phyloP scores from a whole-genome alignment of 2,113 vertebrate genomes.

The Phainopepla nitens region DNA sequence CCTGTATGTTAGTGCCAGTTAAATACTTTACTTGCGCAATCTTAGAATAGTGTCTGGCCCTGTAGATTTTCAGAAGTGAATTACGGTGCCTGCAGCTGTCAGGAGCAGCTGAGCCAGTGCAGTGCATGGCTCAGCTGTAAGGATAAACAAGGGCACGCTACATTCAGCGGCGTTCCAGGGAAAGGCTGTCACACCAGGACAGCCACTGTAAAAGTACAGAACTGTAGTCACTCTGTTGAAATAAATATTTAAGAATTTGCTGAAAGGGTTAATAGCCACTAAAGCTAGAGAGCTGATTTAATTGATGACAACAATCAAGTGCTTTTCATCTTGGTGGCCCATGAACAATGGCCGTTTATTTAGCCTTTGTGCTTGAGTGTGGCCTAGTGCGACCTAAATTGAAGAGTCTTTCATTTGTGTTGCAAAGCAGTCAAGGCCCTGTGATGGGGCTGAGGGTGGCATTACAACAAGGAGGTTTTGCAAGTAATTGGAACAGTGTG shows the following conservation, averaged over 20 bases:
- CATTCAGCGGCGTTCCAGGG: not conserved
- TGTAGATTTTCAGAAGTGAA: not conserved
- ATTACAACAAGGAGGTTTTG: conserved; percentile 15
- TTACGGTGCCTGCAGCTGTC: not conserved
- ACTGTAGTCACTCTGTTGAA: not conserved
- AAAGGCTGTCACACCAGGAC: not conserved
- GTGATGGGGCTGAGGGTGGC: conserved; percentile 10
- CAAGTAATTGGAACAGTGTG: conserved; percentile 24
- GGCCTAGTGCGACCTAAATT: conserved; percentile 42
- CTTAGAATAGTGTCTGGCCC: not conserved
- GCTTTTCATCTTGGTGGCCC: conserved; percentile 53
- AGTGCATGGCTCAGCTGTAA: not conserved
- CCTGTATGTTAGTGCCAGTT: not conserved
- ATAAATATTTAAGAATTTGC: conserved; percentile 42
- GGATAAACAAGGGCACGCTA: not conserved
- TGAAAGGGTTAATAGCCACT: conserved; percentile 42
- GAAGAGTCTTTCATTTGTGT: conserved; percentile 51
- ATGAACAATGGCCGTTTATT: conserved; percentile 53
- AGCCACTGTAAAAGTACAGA: not conserved
- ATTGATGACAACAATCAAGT: conserved; percentile 59
- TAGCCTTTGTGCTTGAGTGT: conserved; percentile 60
- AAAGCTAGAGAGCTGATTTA: conserved; percentile 43
- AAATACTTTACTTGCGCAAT: not conserved
- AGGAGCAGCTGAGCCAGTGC: conserved; percentile 8
- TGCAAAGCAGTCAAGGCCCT: conserved; percentile 50